Base-by-base conservation (phyloP, 92 coral and sea anemone species). In the Phymanthus crucifer region DNA sequence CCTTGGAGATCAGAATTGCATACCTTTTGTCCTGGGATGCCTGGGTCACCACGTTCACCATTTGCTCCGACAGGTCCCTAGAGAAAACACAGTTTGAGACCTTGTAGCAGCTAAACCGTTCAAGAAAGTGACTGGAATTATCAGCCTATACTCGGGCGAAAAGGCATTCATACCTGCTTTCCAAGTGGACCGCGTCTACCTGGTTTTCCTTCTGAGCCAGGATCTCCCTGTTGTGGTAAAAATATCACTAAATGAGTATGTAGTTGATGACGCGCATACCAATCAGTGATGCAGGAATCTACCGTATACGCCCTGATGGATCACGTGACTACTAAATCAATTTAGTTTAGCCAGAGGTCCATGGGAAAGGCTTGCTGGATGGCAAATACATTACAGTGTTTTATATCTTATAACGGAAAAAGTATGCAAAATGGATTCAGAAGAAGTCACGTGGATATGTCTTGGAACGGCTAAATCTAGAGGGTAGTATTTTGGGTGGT, bases 141-240 rank as follows among this genome's bases (percentile, higher is more conserved):
- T 31, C 29, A 31, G 18, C 10, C 4, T 70, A 21, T 40, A 31
- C 4, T 24, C 24, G 14, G 3, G 3, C 46, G 35, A 54, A 0
- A 54, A 8, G 23, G 68, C 32, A 14, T 26, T 61, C 77, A 14
- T 70, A 88, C 91, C 88, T 78, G 82, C 10, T 69, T 47, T 9
- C 91, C 91, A 31, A 75, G 88, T 47, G 88, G 77, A 4, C 91
- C 91, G 35, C 88, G 34, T 26, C 75, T 54, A 33, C 92, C 92
- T 27, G 86, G 56, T 21, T 46, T 50, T 11, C 89, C 92, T n/a
- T 84, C 86, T 45, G 74, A 35, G 32, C 92, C 92, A 68, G 86
- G 83, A 38, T 88, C 92, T 52, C 92, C 92, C 89, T 88, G 24
- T 61, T 0, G 29, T 24, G 68, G 36, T 12, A 61, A 61, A 27